Conservation (phyloP, 2,888 invertebrate genomes). For the Automeris io region DNA sequence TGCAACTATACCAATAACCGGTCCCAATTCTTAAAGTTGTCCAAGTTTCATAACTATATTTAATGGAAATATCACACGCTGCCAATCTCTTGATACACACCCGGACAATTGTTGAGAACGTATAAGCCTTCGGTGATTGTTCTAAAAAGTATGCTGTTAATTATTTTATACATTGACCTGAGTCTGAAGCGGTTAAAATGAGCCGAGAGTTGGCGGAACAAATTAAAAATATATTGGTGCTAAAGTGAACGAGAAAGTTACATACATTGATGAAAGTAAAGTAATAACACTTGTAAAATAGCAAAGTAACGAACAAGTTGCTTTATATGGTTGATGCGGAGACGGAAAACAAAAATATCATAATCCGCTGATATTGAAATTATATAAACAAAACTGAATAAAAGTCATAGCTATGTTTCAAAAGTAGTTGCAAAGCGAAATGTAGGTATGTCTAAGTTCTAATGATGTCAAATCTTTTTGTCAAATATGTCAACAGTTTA, state of each 20-base stretch:
- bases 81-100: slow-evolving; percentile 22
- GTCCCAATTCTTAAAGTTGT: slow-evolving; percentile 33
- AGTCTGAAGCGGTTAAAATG: slow-evolving; percentile 7
- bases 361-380: no score
- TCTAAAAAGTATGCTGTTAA: slow-evolving; percentile 19
- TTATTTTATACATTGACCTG: slow-evolving; percentile 20
- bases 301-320: slow-evolving; percentile 7
- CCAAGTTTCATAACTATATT: slow-evolving; percentile 27
- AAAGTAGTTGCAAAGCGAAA: no score
- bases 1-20: slow-evolving; percentile 38
- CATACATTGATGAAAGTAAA: slow-evolving; percentile 18
- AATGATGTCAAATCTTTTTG: no score
- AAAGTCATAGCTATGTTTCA: no score
- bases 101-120: slow-evolving; percentile 10
- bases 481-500: no score
- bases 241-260: slow-evolving; percentile 15
- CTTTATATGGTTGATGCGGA: neutral
- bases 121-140: slow-evolving; percentile 20
- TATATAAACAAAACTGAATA: no score
- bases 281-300: slow-evolving; percentile 12
- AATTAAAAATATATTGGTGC: slow-evolving; percentile 14
- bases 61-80: slow-evolving; percentile 23
- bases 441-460: no score
- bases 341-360: neutral
- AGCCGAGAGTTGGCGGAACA: slow-evolving; percentile 15